Conservation (phyloP, 2,113 vertebrate species). For the Porphyrio hochstetteri region DNA sequence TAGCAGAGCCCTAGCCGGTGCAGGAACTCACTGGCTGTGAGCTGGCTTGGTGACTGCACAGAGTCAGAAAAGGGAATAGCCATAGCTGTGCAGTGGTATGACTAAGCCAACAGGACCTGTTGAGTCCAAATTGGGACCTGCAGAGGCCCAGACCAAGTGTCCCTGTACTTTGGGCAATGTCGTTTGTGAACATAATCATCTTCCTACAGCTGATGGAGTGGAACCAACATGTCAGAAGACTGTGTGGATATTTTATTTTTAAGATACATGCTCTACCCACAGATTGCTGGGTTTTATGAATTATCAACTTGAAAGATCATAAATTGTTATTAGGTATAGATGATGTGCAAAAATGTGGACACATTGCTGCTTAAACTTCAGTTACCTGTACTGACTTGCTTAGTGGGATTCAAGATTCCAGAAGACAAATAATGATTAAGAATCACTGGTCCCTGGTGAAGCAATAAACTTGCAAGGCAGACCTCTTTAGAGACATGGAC, state of each 20-base stretch:
- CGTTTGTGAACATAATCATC: not conserved
- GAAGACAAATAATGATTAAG: slow-evolving; percentile 39
- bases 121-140: not conserved
- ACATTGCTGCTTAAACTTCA: not conserved
- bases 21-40: not conserved
- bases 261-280: not conserved
- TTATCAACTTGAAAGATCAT: not conserved
- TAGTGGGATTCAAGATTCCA: not conserved
- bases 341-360: not conserved
- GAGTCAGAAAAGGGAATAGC: not conserved
- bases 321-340: not conserved
- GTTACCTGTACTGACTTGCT: not conserved
- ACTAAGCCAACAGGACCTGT: not conserved
- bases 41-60: not conserved
- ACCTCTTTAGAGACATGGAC: slow-evolving; percentile 6
- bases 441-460: slow-evolving; percentile 21
- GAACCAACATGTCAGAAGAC: not conserved
- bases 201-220: not conserved
- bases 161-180: not conserved
- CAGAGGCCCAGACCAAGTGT: not conserved
- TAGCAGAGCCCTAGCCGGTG: not conserved
- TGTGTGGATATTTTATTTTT: not conserved
- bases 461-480: slow-evolving; percentile 16
- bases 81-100: not conserved
- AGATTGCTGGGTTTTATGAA: not conserved